Conservation (phyloP, 2,797 vertebrate genomes). For the Semaprochilodus insignis region DNA sequence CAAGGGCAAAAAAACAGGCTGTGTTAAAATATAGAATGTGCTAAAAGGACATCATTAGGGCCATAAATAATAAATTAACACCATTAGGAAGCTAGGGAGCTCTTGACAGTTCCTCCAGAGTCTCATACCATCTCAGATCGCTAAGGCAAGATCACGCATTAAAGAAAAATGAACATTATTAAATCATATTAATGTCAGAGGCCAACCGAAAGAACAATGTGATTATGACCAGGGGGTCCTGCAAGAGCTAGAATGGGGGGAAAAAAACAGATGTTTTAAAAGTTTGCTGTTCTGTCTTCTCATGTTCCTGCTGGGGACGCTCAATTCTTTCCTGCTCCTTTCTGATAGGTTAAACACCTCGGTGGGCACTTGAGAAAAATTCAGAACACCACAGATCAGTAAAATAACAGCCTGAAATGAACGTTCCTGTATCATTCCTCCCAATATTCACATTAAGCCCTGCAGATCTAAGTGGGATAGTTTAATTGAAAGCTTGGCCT, state of each 20-base stretch:
- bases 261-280: conserved; percentile 24
- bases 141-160: conserved; percentile 19
- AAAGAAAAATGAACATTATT: conserved; percentile 36
- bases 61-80: conserved; percentile 76
- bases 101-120: conserved; percentile 63
- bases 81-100: conserved; percentile 55
- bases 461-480: conserved; percentile 27
- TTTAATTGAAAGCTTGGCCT: conserved; percentile 50
- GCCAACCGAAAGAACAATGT: conserved; percentile 44
- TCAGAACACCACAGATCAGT: background rate
- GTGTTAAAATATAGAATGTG: conserved; percentile 79
- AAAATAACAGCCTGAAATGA: conserved; percentile 3
- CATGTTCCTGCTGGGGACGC: background rate
- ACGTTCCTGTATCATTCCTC: conserved; percentile 2
- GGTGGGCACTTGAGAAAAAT: background rate
- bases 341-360: background rate
- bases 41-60: conserved; percentile 78
- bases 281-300: conserved; percentile 30
- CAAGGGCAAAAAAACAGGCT: conserved; percentile 69
- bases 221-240: conserved; percentile 32
- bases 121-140: background rate
- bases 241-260: background rate
- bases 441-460: conserved; percentile 25
- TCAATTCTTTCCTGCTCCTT: background rate
- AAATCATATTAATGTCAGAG: conserved; percentile 43